Evolutionary conservation across 2,113 vertebrate species (phyloP), one percentile per base, ranked within the genome.

Genomic region (Collichthys lucidus): DNA sequence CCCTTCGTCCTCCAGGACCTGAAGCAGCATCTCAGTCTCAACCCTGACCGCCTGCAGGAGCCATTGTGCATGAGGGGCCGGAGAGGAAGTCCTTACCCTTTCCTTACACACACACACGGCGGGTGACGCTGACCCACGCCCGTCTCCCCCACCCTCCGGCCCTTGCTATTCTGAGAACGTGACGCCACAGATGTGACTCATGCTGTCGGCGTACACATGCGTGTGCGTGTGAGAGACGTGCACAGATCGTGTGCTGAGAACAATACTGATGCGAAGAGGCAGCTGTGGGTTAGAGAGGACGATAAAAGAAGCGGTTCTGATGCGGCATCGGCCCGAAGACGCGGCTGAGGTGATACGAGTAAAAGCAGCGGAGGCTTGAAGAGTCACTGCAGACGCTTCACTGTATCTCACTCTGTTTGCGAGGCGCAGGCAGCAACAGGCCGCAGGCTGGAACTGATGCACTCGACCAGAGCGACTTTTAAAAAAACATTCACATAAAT

Each of bases 71-170:
- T 24, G 56, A 10, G 3, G 20, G 56, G 47, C 68, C 14, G 2
- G 67, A 84, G 75, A 95, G 95, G 95, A 95, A 95, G 93, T 95
- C 94, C 94, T 92, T 83, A 91, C 94, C 94, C 92, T 94, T 95
- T 89, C 93, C 89, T 92, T n/a, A n/a, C 70, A 74, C 24, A 91
- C 76, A 91, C 66, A 86, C 71, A 67, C 60, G 63, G 14, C 42
- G 49, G 60, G 65, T 74, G 83, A 61, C 15, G 55, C 72, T 59
- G 84, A 80, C 79, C 82, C 56, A 50, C 24, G 52, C 55, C 86
- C 29, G 72, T 80, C 82, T 50, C 35, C 52, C 26, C 20, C 60
- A 60, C 68, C 89, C 86, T 69, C 66, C 2, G 65, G 74, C 77
- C 59, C 46, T 40, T 60, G 79, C 90, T 93, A 92, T 92, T 91